Evolutionary conservation across 2,113 vertebrate genomes (phyloP), one percentile per base, ranked within the genome.

Genomic region (Mormyrus lacerda): DNA sequence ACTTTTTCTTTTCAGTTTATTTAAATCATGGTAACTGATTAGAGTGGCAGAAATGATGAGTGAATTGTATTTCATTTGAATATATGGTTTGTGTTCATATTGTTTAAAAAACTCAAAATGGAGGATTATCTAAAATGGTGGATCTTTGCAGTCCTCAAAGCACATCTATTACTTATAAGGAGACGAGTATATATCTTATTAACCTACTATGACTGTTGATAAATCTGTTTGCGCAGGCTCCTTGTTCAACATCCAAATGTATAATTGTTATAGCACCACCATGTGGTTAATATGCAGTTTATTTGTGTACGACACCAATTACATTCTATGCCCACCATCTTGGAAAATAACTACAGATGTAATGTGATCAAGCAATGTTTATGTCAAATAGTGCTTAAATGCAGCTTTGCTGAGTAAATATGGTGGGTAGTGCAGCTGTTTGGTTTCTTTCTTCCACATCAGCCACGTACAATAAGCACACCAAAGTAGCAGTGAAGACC

Each of bases 401-500:
- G 39, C 47, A 45, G 39, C 87, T 48, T 31, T 27, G 15, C 48
- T 82, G 69, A 50, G 24, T 17, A 27, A 55, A 83, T 55, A 85
- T 19, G 44, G 45, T 85, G 31, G 35, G 48, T 17, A 31, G 51
- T 13, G 48, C 47, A 85, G 31, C 79, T 65, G 31, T 88, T 50
- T 3, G 10, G 17, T 87, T 8, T 45, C 27, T 65, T 79, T 86
- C 17, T 24, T 19, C 88, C 39, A 53, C 11, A 4, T 31, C 85
- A 97, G 98, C 98, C 31, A 98, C 95, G 3, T 99, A 99, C 94
- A 98, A 99, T 91, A 96, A 96, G 91, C 98, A 99, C 94, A 99
- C 98, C 91, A 98, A 98, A 91, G 98, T 99, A 69, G 98, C 98
- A 0, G 98, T 99, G 95, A 99, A 99, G 94, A 99, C 96, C 0